Evolutionary conservation across 1,140 invertebrate genomes (phyloP).

Genomic region (Drosophila trapezifrons): DNA sequence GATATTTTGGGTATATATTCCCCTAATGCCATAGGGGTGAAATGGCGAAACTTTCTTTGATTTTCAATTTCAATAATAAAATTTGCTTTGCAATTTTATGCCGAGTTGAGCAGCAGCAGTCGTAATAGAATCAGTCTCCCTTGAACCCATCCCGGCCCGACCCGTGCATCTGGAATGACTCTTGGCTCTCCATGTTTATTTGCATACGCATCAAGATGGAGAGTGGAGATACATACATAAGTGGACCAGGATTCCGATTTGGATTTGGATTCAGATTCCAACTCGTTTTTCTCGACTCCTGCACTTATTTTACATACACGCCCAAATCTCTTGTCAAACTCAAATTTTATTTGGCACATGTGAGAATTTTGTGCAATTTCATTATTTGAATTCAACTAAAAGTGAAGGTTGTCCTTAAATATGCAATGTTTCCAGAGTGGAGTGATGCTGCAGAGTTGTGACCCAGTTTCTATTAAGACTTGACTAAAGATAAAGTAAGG

Average conservation of each 20-base stretch:
- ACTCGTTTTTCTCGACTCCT: slow-evolving; percentile 28
- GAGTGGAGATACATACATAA: slow-evolving; percentile 50
- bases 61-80: slow-evolving; percentile 81
- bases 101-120: slow-evolving; percentile 59
- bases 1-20: slow-evolving; percentile 17
- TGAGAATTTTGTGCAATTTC: slow-evolving; percentile 35
- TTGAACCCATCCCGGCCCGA: slow-evolving; percentile 2
- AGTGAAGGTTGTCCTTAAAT: slow-evolving; percentile 23
- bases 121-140: slow-evolving; percentile 38
- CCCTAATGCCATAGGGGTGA: neutral
- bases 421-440: slow-evolving; percentile 1
- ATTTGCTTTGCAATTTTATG: slow-evolving; percentile 79
- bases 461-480: slow-evolving; percentile 11
- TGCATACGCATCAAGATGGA: slow-evolving; percentile 50
- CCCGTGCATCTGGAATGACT: slow-evolving; percentile 42
- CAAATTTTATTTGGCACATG: slow-evolving; percentile 43
- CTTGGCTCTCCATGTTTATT: slow-evolving; percentile 51
- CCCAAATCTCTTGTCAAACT: slow-evolving; percentile 61
- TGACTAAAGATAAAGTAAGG: slow-evolving; percentile 1
- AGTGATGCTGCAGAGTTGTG: neutral
- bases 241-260: slow-evolving; percentile 23
- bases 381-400: slow-evolving; percentile 24
- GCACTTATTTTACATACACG: slow-evolving; percentile 53
- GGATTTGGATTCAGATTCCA: slow-evolving; percentile 24
- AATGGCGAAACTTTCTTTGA: slow-evolving; percentile 51